phyloP scores from a whole-genome alignment of 2,888 invertebrate species.

The Linnaemya vulpina region DNA sequence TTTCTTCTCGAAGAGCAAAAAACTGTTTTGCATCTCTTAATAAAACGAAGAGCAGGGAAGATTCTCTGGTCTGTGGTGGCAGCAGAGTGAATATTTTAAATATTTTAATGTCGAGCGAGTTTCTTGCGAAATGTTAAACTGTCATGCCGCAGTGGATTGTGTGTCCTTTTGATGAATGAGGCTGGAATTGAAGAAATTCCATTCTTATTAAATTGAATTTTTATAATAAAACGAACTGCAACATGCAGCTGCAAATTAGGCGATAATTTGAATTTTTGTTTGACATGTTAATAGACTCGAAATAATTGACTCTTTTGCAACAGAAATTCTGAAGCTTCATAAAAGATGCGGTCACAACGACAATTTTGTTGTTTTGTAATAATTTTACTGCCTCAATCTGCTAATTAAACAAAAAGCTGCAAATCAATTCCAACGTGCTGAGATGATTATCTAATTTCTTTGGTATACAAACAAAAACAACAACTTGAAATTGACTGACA shows the following conservation, averaged over 20 bases:
- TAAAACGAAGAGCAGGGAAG: conserved; percentile 41
- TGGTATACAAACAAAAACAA: too few relatives aligned
- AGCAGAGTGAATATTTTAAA: conserved; percentile 61
- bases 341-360: too few relatives aligned
- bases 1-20: conserved; percentile 7
- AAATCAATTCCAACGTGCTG: too few relatives aligned
- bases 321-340: too few relatives aligned
- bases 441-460: too few relatives aligned
- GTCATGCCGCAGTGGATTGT: conserved; percentile 68
- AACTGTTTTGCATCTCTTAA: conserved; percentile 60
- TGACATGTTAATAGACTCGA: conserved; percentile 3
- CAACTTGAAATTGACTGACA: too few relatives aligned
- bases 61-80: conserved; percentile 31
- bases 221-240: neutral
- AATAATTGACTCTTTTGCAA: too few relatives aligned
- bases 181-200: conserved; percentile 57
- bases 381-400: too few relatives aligned
- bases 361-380: too few relatives aligned
- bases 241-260: conserved; percentile 55
- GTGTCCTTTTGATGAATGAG: conserved; percentile 71
- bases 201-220: conserved; percentile 29
- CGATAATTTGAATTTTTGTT: conserved; percentile 49
- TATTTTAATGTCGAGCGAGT: conserved; percentile 62
- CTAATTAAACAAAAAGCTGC: too few relatives aligned
- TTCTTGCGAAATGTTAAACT: conserved; percentile 65